Conservation (phyloP, 2,888 invertebrate genomes). For the Cephonodes hylas region DNA sequence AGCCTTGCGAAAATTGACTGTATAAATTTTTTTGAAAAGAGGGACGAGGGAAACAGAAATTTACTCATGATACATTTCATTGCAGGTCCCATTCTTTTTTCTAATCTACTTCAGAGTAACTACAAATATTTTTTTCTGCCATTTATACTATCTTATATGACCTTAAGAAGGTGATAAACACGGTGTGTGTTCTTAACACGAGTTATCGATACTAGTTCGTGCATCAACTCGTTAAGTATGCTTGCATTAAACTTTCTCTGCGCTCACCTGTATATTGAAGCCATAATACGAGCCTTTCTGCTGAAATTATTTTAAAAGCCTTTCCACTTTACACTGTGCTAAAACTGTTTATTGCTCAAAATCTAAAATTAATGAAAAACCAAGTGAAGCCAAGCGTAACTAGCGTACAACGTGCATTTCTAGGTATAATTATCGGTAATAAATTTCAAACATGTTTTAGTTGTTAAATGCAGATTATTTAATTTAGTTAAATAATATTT, state of each 20-base stretch:
- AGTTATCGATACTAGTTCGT: conserved; percentile 23
- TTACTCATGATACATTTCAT: no score
- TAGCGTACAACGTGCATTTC: background rate
- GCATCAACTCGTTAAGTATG: conserved; percentile 32
- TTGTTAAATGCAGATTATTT: no score
- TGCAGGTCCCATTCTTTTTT: no score
- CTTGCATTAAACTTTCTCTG: conserved; percentile 36
- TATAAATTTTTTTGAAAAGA: no score
- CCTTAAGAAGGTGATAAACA: no score
- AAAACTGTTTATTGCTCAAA: background rate
- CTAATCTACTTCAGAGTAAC: no score
- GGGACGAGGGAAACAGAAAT: background rate
- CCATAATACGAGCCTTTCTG: conserved; percentile 21
- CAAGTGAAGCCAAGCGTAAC: background rate
- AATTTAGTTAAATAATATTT: no score
- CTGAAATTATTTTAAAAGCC: conserved; percentile 30
- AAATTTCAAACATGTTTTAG: background rate
- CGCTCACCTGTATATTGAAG: conserved; percentile 27
- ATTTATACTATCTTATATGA: no score
- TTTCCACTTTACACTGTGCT: conserved; percentile 17
- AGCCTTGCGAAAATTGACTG: no score
- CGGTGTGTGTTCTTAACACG: conserved; percentile 8
- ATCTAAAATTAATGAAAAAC: conserved; percentile 4
- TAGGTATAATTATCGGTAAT: background rate
- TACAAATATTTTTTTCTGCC: no score